A percentile compares a stretch with the other conserved stretches of the same genome.
Conservation (phyloP, 2,797 vertebrate species). For the Megalops cyprinoides region DNA sequence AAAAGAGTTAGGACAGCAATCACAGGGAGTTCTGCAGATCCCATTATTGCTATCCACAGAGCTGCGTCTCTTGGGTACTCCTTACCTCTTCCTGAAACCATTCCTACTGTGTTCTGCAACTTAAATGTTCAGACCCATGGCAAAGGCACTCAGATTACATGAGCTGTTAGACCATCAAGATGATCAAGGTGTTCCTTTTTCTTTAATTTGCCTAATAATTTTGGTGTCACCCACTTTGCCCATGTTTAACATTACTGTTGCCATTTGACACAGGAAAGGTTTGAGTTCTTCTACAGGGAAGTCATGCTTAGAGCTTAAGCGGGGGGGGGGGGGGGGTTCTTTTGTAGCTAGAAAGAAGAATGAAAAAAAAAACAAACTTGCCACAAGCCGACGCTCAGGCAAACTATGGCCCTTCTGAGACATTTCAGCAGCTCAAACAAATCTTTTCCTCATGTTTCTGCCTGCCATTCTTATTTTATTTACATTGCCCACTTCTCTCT, state of each 20-base stretch:
- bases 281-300: neutral
- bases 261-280: neutral
- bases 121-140: conserved; percentile 10
- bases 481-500: neutral
- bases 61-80: conserved; percentile 1
- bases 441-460: conserved; percentile 16
- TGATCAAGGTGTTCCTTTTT: conserved; percentile 10
- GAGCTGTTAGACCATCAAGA: neutral
- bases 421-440: conserved; percentile 10
- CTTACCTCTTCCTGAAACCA: neutral
- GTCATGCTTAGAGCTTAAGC: neutral
- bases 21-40: conserved; percentile 22
- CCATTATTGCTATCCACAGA: conserved; percentile 22
- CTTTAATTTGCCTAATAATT: neutral
- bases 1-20: conserved; percentile 18
- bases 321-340: neutral
- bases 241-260: neutral
- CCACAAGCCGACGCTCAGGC: neutral
- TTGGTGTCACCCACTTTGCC: neutral
- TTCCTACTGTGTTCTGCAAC: neutral
- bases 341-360: neutral
- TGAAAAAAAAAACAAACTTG: neutral
- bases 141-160: conserved; percentile 20
- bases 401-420: conserved; percentile 4
- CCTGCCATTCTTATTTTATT: conserved; percentile 22